phyloP scores from a whole-genome alignment of 2,888 invertebrate genomes.

The Halictus ligatus region DNA sequence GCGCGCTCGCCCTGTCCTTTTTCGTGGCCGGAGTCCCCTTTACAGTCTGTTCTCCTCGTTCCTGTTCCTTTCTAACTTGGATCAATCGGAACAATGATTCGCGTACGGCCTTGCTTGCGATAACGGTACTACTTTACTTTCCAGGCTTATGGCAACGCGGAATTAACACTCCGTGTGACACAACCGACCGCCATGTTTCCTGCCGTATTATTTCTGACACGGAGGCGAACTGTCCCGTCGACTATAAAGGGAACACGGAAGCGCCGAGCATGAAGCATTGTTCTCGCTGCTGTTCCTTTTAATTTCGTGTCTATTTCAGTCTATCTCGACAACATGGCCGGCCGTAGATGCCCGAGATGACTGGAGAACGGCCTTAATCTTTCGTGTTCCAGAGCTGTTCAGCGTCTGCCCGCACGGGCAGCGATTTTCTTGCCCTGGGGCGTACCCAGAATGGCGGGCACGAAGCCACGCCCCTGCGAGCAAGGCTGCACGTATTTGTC shows the following conservation, averaged over 20 bases:
- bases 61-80: conserved; percentile 24
- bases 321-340: background rate
- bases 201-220: conserved; percentile 37
- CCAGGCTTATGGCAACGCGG: conserved; percentile 40
- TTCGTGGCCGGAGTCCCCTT: background rate
- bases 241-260: conserved; percentile 17
- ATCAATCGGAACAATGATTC: conserved; percentile 61
- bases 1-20: background rate
- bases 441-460: too few species aligned
- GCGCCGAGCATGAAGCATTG: background rate
- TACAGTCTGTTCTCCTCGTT: background rate
- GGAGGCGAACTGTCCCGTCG: background rate
- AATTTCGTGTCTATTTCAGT: conserved; percentile 1
- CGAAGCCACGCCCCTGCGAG: too few species aligned
- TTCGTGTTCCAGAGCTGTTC: background rate
- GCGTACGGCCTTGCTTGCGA: conserved; percentile 57
- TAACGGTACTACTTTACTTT: conserved; percentile 54
- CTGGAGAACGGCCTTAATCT: background rate
- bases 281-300: background rate
- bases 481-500: too few species aligned
- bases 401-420: too few species aligned
- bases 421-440: too few species aligned
- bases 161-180: conserved; percentile 43
- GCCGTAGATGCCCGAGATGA: background rate
- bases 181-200: conserved; percentile 34